A percentile compares a stretch with the other conserved stretches of the same genome.
Evolutionary conservation across 2,888 invertebrate species (phyloP).

Genomic region (Stegana nigrithorax): DNA sequence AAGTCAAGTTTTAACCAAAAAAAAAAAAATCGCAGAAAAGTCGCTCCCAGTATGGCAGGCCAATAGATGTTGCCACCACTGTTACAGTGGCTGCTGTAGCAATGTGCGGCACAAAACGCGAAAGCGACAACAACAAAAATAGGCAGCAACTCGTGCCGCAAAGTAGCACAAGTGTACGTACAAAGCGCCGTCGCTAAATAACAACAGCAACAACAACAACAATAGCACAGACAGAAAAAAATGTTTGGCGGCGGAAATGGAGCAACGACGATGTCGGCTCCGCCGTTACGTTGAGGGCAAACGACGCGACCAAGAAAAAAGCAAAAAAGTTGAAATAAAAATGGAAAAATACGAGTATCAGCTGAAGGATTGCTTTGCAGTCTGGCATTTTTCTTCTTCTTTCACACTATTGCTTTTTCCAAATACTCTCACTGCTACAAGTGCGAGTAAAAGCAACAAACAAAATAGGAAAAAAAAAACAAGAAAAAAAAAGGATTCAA

Average conservation of each 20-base stretch:
- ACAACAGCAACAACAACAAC: no score
- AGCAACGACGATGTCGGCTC: constrained; percentile 5
- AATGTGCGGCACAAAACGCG: background rate
- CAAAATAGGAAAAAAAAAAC: background rate
- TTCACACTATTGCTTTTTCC: background rate
- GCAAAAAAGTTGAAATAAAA: background rate
- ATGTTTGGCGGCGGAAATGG: constrained; percentile 3
- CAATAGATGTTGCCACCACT: background rate
- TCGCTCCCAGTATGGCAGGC: no score
- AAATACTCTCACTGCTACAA: no score
- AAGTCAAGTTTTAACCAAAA: no score
- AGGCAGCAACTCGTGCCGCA: no score
- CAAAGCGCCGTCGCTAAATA: no score
- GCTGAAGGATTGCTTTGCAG: background rate
- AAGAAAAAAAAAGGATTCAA: background rate
- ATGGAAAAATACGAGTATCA: background rate
- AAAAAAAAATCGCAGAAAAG: background rate
- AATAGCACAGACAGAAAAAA: background rate
- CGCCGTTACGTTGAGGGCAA: background rate
- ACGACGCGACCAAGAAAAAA: background rate
- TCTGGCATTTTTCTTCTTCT: background rate
- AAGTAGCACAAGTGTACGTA: background rate
- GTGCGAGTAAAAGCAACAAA: no score
- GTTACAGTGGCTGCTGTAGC: background rate
- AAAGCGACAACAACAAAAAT: background rate